phyloP scores from a whole-genome alignment of 2,797 vertebrate genomes.

The Mus spretus region DNA sequence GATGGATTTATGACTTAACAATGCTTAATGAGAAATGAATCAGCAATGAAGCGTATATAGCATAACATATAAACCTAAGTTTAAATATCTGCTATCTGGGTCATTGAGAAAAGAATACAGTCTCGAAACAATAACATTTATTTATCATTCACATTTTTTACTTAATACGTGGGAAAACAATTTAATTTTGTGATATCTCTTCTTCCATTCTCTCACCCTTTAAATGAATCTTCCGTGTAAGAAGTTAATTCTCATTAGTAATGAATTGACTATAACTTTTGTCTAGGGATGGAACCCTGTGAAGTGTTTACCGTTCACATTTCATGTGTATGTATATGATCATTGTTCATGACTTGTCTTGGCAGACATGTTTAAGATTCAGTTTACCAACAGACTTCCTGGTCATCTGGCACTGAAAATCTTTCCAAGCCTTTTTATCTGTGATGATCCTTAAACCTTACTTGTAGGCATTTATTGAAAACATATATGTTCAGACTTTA shows the following conservation, averaged over 20 bases:
- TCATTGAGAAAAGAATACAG: background rate
- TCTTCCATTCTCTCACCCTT: background rate
- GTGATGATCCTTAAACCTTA: background rate
- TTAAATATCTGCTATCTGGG: background rate
- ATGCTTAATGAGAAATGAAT: constrained; percentile 46
- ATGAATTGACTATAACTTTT: background rate
- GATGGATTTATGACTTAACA: constrained; percentile 10
- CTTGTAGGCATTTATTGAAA: background rate
- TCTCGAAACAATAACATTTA: background rate
- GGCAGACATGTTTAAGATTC: no score
- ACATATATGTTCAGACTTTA: no score
- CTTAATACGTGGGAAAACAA: no score
- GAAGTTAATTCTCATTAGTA: background rate
- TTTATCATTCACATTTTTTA: background rate
- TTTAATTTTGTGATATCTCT: background rate
- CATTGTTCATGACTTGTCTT: background rate
- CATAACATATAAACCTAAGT: background rate
- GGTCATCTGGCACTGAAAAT: background rate
- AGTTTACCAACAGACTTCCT: background rate
- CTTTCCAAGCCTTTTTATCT: background rate
- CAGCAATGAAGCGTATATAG: constrained; percentile 27
- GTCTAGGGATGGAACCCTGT: background rate
- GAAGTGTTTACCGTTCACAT: no score
- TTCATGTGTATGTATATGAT: background rate
- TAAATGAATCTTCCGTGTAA: background rate